phyloP scores from a whole-genome alignment of 2,797 vertebrate genomes.

The Squalus acanthias region DNA sequence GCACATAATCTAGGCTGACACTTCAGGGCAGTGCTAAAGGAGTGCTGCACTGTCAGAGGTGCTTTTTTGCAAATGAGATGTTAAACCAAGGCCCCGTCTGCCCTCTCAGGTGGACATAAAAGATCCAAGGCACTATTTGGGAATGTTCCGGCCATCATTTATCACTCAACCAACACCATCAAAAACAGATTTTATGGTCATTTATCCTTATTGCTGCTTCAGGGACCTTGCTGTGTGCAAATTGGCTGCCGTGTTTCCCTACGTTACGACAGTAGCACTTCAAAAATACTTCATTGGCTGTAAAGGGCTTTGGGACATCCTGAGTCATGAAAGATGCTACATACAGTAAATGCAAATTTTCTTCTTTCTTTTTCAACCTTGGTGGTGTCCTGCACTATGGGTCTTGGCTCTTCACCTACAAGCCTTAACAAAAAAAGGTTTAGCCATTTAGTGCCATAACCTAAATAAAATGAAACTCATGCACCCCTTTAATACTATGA shows the following conservation, averaged over 20 bases:
- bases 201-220: neutral
- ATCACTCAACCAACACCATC: neutral
- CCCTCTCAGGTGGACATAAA: neutral
- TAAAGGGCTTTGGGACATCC: neutral
- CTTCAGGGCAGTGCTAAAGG: neutral
- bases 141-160: neutral
- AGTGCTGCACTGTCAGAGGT: neutral
- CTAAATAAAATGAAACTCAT: neutral
- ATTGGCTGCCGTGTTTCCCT: neutral
- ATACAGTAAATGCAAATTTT: neutral
- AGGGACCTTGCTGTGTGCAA: neutral
- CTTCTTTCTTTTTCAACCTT: neutral
- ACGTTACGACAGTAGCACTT: neutral
- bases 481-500: neutral
- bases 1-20: neutral
- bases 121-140: neutral
- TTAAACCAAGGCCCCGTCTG: too few relatives aligned
- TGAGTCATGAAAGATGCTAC: neutral
- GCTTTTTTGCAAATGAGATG: neutral
- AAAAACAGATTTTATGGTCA: neutral
- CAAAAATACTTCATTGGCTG: neutral
- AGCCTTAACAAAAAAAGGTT: neutral
- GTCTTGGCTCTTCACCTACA: neutral
- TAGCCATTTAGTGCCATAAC: neutral
- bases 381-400: neutral